These are phyloP conservation scores for Hydrolagus colliei DNA, from an alignment of 2,797 vertebrate genomes.

Conservation along the genomic window DNA sequence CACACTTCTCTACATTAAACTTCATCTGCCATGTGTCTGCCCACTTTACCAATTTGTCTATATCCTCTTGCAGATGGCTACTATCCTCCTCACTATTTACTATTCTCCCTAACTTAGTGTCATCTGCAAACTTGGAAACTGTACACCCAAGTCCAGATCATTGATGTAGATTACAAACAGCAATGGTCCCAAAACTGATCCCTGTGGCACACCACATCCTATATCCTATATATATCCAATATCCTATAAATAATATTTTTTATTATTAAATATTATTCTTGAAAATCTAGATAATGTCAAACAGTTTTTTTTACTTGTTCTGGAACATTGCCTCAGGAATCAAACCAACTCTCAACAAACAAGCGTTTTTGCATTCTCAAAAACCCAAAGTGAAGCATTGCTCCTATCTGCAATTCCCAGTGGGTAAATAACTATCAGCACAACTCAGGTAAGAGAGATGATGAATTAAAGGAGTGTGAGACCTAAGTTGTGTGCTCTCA, in stretches of 20 bases:
- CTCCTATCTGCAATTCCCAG: background rate
- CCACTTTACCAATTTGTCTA: no score
- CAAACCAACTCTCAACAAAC: background rate
- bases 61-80: no score
- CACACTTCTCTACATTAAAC: no score
- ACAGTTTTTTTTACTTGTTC: background rate
- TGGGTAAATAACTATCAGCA: background rate
- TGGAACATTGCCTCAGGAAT: constrained; percentile 14
- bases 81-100: no score
- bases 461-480: constrained; percentile 6
- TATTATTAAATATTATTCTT: constrained; percentile 26
- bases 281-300: constrained; percentile 11
- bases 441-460: background rate
- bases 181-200: no score
- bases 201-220: no score
- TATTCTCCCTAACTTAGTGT: no score
- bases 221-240: no score
- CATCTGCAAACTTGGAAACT: no score
- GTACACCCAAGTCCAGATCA: no score
- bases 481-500: background rate
- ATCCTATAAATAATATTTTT: constrained; percentile 25
- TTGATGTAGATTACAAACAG: no score
- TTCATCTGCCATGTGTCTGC: no score
- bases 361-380: background rate
- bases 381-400: background rate